These are phyloP conservation scores for Ennomos erosarius DNA, from an alignment of 2,888 invertebrate species.

Conservation along the genomic window DNA sequence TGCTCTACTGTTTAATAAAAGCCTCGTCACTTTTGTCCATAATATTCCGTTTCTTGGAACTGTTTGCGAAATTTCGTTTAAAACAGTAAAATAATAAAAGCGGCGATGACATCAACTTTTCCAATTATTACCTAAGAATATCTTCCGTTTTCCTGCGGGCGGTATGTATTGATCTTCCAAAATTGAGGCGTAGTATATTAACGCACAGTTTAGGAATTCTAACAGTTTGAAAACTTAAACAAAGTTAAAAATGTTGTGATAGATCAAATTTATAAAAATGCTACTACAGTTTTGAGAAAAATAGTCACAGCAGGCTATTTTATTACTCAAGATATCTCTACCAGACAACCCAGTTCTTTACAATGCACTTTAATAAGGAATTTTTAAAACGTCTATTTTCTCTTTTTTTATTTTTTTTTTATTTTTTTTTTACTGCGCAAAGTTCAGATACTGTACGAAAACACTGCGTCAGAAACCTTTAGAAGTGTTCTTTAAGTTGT, in stretches of 20 bases:
- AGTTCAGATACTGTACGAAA: slow-evolving; percentile 13
- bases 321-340: too few species aligned
- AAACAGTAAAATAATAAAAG: slow-evolving; percentile 10
- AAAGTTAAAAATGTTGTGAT: too few species aligned
- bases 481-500: slow-evolving; percentile 24
- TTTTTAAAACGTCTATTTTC: too few species aligned
- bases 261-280: too few species aligned
- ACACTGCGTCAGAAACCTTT: slow-evolving; percentile 7
- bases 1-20: not conserved
- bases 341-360: too few species aligned
- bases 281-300: too few species aligned
- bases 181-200: slow-evolving; percentile 4
- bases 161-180: slow-evolving; percentile 22
- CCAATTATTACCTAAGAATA: slow-evolving; percentile 25
- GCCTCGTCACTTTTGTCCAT: not conserved
- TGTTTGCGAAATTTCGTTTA: not conserved
- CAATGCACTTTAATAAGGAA: too few species aligned
- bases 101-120: slow-evolving; percentile 23
- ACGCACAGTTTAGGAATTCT: not conserved
- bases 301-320: too few species aligned
- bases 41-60: slow-evolving; percentile 2
- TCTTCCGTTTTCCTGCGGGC: slow-evolving; percentile 13
- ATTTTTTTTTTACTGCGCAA: too few species aligned
- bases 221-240: not conserved
- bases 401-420: too few species aligned